Conservation (phyloP, 2,888 invertebrate species). For the Acrobasis suavella region DNA sequence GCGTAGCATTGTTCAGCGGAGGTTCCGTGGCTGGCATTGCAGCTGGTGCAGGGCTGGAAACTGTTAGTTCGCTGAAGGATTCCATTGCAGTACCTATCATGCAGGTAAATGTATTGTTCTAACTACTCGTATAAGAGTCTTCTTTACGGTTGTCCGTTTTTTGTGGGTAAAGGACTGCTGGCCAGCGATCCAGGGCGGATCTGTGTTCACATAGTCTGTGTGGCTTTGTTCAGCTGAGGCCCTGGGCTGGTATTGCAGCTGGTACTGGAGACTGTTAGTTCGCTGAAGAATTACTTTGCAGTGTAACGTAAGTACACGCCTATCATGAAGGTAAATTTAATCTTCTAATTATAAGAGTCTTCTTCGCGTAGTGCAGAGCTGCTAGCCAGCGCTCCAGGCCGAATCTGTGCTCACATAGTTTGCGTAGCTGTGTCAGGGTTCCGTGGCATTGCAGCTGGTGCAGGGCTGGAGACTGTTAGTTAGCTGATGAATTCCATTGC, state of each 20-base stretch:
- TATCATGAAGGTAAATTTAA: constrained; percentile 77
- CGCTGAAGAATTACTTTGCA: no score
- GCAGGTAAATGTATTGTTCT: constrained; percentile 70
- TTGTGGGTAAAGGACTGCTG: constrained; percentile 87
- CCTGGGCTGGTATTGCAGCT: constrained; percentile 85
- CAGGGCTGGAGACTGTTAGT: constrained; percentile 60
- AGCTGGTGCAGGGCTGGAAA: constrained; percentile 84
- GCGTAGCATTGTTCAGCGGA: constrained; percentile 84
- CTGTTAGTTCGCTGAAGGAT: constrained; percentile 71
- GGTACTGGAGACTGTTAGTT: constrained; percentile 83
- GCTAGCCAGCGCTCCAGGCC: constrained; percentile 69
- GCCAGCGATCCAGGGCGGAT: constrained; percentile 66
- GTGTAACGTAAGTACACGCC: no score
- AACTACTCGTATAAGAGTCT: background rate
- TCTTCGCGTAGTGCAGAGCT: constrained; percentile 75
- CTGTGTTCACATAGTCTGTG: constrained; percentile 80
- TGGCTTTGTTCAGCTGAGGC: constrained; percentile 85
- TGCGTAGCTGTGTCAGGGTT: constrained; percentile 85
- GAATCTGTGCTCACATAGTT: constrained; percentile 75
- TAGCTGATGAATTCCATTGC: background rate
- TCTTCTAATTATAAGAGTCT: no score
- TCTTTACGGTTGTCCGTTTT: no score
- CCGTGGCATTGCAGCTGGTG: constrained; percentile 86
- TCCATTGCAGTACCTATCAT: constrained; percentile 81
- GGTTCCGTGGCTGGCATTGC: constrained; percentile 87